Evolutionary conservation across 64 coral and sea anemone species (phyloP).

Genomic region (Platygyra sinensis): DNA sequence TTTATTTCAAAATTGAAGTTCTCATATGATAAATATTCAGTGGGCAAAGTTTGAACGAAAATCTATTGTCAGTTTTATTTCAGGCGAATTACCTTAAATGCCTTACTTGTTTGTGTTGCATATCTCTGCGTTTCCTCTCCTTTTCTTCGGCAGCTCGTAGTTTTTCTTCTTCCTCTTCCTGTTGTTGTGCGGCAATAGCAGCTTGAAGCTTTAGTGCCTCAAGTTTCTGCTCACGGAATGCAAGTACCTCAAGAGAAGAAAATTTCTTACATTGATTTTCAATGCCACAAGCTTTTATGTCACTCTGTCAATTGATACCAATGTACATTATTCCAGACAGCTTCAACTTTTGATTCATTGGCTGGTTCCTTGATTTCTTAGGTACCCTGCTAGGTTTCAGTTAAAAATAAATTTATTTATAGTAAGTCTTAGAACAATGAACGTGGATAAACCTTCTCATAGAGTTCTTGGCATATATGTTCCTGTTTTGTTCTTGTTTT

Average conservation of each 20-base stretch:
- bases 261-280: background rate
- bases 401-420: background rate
- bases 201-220: slow-evolving; percentile 84
- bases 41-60: no score
- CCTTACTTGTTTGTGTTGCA: slow-evolving; percentile 38
- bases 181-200: slow-evolving; percentile 82
- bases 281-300: no score
- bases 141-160: slow-evolving; percentile 68
- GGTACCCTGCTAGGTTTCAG: background rate
- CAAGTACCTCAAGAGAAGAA: slow-evolving; percentile 62
- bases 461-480: slow-evolving; percentile 85
- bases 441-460: slow-evolving; percentile 75
- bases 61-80: no score
- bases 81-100: no score
- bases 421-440: background rate
- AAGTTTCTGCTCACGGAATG: slow-evolving; percentile 93
- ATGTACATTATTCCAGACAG: no score
- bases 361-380: no score
- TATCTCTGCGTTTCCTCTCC: slow-evolving; percentile 72
- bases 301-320: no score
- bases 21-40: no score
- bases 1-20: no score
- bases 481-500: slow-evolving; percentile 79
- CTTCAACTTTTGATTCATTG: no score
- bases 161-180: slow-evolving; percentile 68